phyloP scores from a whole-genome alignment of 2,797 vertebrate species.

The Sebastes vulpes region DNA sequence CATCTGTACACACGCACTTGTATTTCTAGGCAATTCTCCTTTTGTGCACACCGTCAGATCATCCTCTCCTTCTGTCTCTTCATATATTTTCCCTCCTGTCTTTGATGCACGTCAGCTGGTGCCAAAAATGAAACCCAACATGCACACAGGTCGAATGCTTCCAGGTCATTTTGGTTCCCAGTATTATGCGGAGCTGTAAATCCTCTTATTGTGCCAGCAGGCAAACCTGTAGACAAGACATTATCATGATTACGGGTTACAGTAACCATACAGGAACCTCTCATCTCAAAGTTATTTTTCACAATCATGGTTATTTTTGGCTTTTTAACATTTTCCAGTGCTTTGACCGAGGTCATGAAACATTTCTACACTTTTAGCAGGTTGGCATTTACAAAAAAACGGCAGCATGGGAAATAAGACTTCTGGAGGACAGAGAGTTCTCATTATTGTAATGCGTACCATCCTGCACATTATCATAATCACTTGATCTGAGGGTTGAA shows the following conservation, averaged over 20 bases:
- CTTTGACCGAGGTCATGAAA: constrained; percentile 4
- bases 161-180: constrained; percentile 37
- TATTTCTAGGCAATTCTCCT: neutral
- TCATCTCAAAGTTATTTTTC: constrained; percentile 5
- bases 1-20: neutral
- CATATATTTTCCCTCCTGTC: neutral
- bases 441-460: constrained; percentile 43
- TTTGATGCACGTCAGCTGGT: neutral
- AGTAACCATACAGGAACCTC: constrained; percentile 1
- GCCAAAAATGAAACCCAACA: neutral
- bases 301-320: neutral
- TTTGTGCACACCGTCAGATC: neutral
- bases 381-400: neutral
- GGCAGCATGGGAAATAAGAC: neutral
- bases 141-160: constrained; percentile 2
- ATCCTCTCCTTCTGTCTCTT: neutral
- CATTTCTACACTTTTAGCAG: neutral
- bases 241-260: constrained; percentile 67
- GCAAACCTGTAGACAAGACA: constrained; percentile 52
- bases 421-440: constrained; percentile 16
- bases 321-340: neutral
- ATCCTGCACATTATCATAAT: constrained; percentile 53
- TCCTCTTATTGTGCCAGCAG: constrained; percentile 69
- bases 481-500: constrained; percentile 19
- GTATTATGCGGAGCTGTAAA: constrained; percentile 56